A percentile compares a stretch with the other conserved stretches of the same genome.
Conservation (phyloP, 2,113 vertebrate genomes). For the Brachionichthys hirsutus region DNA sequence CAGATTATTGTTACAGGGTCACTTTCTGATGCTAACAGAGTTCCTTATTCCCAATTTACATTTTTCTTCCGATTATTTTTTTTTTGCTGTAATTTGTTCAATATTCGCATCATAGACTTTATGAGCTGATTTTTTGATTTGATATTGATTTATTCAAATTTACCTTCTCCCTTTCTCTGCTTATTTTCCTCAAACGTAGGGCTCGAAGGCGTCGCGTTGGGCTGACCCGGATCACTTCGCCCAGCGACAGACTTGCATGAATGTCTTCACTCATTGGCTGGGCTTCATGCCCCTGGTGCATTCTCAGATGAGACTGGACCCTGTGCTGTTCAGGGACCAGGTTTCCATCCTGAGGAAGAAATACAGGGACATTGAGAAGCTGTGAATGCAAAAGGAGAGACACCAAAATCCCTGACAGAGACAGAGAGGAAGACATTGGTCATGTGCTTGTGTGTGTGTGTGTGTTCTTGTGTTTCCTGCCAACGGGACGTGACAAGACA, state of each 20-base stretch:
- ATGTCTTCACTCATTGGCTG: slow-evolving; percentile 77
- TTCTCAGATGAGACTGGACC: slow-evolving; percentile 82
- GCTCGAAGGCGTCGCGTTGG: slow-evolving; percentile 80
- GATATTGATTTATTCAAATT: not conserved
- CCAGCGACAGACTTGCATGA: slow-evolving; percentile 82
- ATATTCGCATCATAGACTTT: too few species aligned
- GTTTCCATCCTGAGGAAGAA: slow-evolving; percentile 84
- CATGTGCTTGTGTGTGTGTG: slow-evolving; percentile 1
- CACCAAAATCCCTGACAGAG: not conserved
- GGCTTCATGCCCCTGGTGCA: slow-evolving; percentile 81
- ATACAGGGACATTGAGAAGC: slow-evolving; percentile 81
- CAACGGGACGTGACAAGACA: not conserved
- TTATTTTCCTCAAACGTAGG: slow-evolving; percentile 47
- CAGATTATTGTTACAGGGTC: too few species aligned
- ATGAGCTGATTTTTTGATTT: not conserved
- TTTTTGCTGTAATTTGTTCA: too few species aligned
- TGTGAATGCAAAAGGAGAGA: slow-evolving; percentile 55
- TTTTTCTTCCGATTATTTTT: too few species aligned
- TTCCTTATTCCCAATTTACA: too few species aligned
- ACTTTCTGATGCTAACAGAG: too few species aligned
- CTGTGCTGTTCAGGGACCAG: slow-evolving; percentile 81
- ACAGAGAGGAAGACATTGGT: not conserved
- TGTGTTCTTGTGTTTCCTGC: not conserved
- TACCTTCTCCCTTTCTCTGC: not conserved
- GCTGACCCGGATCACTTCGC: slow-evolving; percentile 83